Conservation (phyloP, 2,113 vertebrate genomes). For the Tragelaphus buxtoni region DNA sequence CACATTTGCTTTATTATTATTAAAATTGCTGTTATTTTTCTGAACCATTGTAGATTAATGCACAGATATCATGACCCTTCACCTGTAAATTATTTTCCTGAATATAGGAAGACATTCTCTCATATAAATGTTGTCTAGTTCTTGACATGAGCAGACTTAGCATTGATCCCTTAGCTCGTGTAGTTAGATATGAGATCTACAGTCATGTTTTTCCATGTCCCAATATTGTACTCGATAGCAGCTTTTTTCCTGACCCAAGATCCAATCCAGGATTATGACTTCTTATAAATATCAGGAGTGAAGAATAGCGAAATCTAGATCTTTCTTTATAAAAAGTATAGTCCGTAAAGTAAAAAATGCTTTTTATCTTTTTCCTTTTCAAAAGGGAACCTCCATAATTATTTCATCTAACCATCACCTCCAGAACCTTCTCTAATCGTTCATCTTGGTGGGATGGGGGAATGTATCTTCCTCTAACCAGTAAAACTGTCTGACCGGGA, state of each 20-base stretch:
- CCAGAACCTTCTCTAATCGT: background rate
- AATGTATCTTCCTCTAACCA: background rate
- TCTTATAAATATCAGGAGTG: background rate
- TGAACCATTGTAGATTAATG: background rate
- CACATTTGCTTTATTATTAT: background rate
- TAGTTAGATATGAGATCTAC: background rate
- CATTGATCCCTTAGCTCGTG: background rate
- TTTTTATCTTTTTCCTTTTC: background rate
- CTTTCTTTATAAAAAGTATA: background rate
- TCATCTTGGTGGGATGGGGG: background rate
- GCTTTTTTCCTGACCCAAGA: background rate
- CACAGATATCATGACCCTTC: background rate
- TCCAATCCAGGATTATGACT: background rate
- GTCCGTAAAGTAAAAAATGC: background rate
- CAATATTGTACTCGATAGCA: too few relatives aligned
- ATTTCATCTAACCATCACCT: background rate
- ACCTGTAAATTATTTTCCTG: background rate
- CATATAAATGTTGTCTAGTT: accelerated
- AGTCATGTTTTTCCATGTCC: background rate
- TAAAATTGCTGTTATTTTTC: background rate
- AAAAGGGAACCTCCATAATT: background rate
- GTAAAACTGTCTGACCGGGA: background rate
- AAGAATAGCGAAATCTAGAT: background rate
- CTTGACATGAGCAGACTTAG: background rate
- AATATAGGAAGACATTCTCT: background rate